Conservation (phyloP, 2,797 vertebrate genomes). For the Bradypodion pumilum region DNA sequence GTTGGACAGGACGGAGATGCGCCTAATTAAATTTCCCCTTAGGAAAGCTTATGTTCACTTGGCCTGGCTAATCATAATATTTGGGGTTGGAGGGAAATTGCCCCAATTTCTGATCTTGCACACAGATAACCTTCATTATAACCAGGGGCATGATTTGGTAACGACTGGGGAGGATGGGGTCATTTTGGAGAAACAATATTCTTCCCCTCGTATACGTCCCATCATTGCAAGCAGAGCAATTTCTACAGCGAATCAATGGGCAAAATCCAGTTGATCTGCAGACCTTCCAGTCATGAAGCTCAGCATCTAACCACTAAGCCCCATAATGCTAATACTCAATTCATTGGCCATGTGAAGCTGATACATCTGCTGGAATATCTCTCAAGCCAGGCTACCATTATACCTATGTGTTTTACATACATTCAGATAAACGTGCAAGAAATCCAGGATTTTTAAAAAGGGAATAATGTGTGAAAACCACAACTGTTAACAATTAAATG, state of each 20-base stretch:
- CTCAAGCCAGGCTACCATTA: not conserved
- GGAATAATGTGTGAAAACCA: not conserved
- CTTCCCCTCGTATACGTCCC: no score
- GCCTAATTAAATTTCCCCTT: slow-evolving; percentile 24
- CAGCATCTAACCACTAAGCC: no score
- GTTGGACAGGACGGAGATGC: slow-evolving; percentile 3
- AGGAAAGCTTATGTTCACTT: not conserved
- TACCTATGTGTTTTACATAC: not conserved
- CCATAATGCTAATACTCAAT: not conserved
- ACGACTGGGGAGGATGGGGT: no score
- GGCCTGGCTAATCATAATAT: slow-evolving; percentile 3
- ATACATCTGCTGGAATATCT: not conserved
- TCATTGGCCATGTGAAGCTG: no score
- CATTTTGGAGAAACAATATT: no score
- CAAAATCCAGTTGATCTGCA: no score
- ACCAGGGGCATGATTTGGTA: not conserved
- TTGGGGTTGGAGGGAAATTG: not conserved
- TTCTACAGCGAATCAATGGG: no score
- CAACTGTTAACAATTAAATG: not conserved
- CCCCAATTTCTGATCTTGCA: not conserved
- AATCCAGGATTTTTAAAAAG: not conserved
- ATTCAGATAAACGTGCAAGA: not conserved
- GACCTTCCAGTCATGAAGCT: no score
- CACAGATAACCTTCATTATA: not conserved
- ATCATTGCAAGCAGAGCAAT: no score